These are phyloP conservation scores for Melanotaenia parkinsoni DNA, from an alignment of 2,797 vertebrate species.

Conservation along the genomic window DNA sequence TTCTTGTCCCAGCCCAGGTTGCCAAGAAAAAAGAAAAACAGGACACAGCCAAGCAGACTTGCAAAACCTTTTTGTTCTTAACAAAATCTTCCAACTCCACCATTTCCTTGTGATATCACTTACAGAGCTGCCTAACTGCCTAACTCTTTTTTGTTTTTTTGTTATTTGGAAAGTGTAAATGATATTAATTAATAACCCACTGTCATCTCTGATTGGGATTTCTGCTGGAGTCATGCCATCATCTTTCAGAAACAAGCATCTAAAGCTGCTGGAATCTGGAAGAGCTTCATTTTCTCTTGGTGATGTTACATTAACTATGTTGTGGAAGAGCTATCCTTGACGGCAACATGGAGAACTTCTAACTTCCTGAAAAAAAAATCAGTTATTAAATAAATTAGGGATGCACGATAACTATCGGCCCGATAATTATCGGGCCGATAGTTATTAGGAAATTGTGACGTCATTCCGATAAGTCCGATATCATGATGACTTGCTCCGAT, in stretches of 20 bases:
- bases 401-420: too few relatives aligned
- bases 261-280: constrained; percentile 59
- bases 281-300: constrained; percentile 47
- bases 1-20: constrained; percentile 61
- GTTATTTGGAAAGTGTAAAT: too few relatives aligned
- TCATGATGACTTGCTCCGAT: too few relatives aligned
- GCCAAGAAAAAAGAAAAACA: constrained; percentile 51
- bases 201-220: constrained; percentile 15
- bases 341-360: constrained; percentile 8
- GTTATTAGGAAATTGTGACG: too few relatives aligned
- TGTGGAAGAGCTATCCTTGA: constrained; percentile 6
- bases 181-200: not conserved
- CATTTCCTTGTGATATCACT: constrained; percentile 25
- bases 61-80: constrained; percentile 36
- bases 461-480: too few relatives aligned
- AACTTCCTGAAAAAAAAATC: not conserved
- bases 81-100: constrained; percentile 22
- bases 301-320: constrained; percentile 7
- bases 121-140: constrained; percentile 7
- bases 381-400: not conserved
- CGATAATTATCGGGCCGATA: too few relatives aligned
- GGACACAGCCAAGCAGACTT: constrained; percentile 23
- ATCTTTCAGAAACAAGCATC: constrained; percentile 1
- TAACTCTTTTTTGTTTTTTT: too few relatives aligned
- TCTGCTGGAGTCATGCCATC: constrained; percentile 9